Base-by-base conservation (phyloP, 2,888 invertebrate genomes). In the Conops quadrifasciatus region DNA sequence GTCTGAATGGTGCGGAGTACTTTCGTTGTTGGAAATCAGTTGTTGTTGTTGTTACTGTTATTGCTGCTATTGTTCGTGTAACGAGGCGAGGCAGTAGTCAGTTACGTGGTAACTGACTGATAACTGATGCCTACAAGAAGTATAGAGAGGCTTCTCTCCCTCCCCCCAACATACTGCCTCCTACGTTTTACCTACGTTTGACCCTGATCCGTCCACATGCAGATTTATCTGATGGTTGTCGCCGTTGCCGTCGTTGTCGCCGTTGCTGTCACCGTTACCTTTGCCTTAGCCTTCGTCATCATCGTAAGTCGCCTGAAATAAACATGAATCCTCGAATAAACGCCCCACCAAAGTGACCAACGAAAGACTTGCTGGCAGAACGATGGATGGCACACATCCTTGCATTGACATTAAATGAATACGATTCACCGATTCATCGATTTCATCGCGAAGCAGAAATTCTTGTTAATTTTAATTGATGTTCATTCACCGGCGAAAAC, bases 381-480 rank as follows among this genome's bases (percentile, higher is more conserved):
- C n/a, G 19, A 30, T 26, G 30, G 15, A 26, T 15, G 16, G 30
- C 15, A 28, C 13, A n/a, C 26, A 59, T n/a, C n/a, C 45, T 49
- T 16, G 49, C 49, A 19, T n/a, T 15, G 2, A 49, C 3, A 5
- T 49, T 16, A 49, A 49, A 19, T 49, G 19, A 49, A 49, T 49
- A 3, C 2, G n/a, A 19, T 26, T 4, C 11, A 16, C 59, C 2
- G 11, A 28, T 3, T 56, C 26, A 24, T 19, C n/a, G 26, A 56
- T 24, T 15, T 56, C n/a, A 26, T n/a, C n/a, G n/a, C n/a, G n/a
- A n/a, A n/a, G n/a, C 24, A 21, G 30, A 59, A 59, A 59, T 59
- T 59, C 59, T 59, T 59, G 59, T 59, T 59, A 59, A 59, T 59
- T 59, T 59, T 59, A 59, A 59, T 59, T 59, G 59, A 59, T 59